Evolutionary conservation across 2,113 vertebrate genomes (phyloP), one percentile per base, ranked within the genome.

Genomic region (Syngnathoides biaculeatus): DNA sequence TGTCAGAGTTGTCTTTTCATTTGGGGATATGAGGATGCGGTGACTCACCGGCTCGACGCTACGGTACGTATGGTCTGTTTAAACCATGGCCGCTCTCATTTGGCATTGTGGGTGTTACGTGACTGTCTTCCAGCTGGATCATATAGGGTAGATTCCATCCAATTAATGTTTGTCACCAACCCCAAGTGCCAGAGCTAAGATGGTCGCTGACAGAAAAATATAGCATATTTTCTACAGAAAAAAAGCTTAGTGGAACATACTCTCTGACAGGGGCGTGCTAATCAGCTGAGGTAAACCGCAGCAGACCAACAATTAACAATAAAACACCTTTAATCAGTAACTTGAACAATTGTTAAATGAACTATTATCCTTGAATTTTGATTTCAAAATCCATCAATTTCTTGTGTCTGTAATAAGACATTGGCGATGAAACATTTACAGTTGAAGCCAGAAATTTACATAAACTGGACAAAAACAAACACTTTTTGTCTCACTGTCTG

Each of bases 91-190:
- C 56, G 77, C 69, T 69, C 63, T 84, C 45, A 35, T 76, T 75
- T 77, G 75, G 73, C 76, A 71, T 67, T 47, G 42, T 57, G 47
- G 57, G 24, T 24, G 69, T 83, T 87, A 73, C 53, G 62, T 79
- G 82, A 82, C 71, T 2, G 62, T 57, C 62, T 70, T 83, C 60
- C 69, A 82, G 80, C 70, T 75, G 69, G 59, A 83, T 72, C 67
- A 68, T 75, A 73, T 65, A 48, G 67, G 72, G 52, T 74, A 39
- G 74, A n/a, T 68, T 70, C 69, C 42, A 66, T 73, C 77, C 78
- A 82, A 76, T 82, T 84, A 69, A 53, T 26, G 57, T 69, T 73
- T 64, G 45, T 35, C 15, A 10, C 48, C 55, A 38, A n/a, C 10
- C 9, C 57, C 35, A 15, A 74, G 69, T 74, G 80, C 73, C 78